A percentile compares a stretch with the other conserved stretches of the same genome.
Evolutionary conservation across 2,888 invertebrate species (phyloP).

Genomic region (Panopea generosa): DNA sequence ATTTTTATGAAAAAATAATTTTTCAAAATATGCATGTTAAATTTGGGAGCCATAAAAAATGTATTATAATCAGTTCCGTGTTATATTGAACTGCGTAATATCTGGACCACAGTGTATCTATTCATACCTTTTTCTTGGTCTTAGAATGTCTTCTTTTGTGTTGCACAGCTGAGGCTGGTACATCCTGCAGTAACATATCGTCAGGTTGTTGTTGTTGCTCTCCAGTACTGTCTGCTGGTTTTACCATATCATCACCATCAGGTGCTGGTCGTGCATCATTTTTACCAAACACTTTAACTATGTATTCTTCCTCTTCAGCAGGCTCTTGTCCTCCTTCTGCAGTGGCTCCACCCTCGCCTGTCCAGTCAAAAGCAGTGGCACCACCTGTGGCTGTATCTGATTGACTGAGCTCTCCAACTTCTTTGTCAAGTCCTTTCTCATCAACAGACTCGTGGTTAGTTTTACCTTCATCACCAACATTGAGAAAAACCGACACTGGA

Average conservation of each 20-base stretch:
- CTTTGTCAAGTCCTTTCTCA: conserved; percentile 38
- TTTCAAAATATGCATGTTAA: too few species aligned
- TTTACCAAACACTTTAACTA: conserved; percentile 65
- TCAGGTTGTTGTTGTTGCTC: not conserved
- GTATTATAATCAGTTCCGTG: too few species aligned
- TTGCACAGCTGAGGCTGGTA: not conserved
- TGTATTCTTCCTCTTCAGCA: conserved; percentile 53
- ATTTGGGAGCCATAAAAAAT: too few species aligned
- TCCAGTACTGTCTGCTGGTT: too few species aligned
- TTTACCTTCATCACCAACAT: conserved; percentile 35
- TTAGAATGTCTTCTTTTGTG: conserved; percentile 29
- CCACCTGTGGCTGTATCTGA: conserved; percentile 46
- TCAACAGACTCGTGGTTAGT: conserved; percentile 31
- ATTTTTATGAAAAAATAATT: too few species aligned
- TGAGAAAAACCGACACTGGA: conserved; percentile 29
- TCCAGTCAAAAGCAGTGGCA: not conserved
- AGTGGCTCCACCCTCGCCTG: conserved; percentile 19
- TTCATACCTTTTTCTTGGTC: conserved; percentile 35
- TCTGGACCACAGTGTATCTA: too few species aligned
- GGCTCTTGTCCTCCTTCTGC: conserved; percentile 21
- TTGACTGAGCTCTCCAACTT: conserved; percentile 27
- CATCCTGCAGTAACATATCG: not conserved
- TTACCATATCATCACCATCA: too few species aligned
- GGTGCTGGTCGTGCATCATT: conserved; percentile 45
- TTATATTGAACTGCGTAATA: too few species aligned